Evolutionary conservation across 2,888 invertebrate genomes (phyloP).

Genomic region (Epirrita christyi): DNA sequence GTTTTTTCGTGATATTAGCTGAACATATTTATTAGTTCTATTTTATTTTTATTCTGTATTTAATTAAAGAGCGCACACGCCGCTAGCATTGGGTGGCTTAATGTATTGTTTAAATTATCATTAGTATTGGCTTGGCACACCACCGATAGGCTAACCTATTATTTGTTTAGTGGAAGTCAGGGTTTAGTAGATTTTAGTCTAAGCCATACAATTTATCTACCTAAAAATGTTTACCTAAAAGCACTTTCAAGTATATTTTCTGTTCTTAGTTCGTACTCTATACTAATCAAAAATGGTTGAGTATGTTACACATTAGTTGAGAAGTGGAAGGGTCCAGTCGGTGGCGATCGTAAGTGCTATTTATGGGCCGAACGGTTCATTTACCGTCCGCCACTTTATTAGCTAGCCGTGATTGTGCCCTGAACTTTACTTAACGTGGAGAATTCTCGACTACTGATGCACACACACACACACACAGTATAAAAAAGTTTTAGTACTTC

Average conservation of each 20-base stretch:
- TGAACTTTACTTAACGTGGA: slow-evolving; percentile 65
- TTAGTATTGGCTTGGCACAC: too few relatives aligned
- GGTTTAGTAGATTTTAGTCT: too few relatives aligned
- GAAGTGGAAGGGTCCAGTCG: slow-evolving; percentile 51
- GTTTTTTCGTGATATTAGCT: background rate
- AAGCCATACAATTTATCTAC: background rate
- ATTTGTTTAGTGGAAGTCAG: too few relatives aligned
- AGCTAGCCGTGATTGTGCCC: slow-evolving; percentile 46
- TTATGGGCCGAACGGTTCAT: slow-evolving; percentile 69
- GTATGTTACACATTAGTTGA: slow-evolving; percentile 33
- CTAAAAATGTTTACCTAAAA: background rate
- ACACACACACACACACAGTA: background rate
- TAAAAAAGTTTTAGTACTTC: background rate
- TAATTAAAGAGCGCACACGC: too few relatives aligned
- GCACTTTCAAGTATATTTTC: background rate
- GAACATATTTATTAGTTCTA: too few relatives aligned
- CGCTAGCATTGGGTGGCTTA: too few relatives aligned
- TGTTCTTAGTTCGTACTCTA: background rate
- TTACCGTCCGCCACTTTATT: slow-evolving; percentile 68
- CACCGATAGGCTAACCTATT: too few relatives aligned
- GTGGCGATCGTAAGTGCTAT: slow-evolving; percentile 66
- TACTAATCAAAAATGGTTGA: slow-evolving; percentile 14
- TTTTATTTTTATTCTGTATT: too few relatives aligned
- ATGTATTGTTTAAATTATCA: too few relatives aligned
- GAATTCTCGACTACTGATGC: slow-evolving; percentile 31